Evolutionary conservation across 2,113 vertebrate genomes (phyloP), one percentile per base, ranked within the genome.

Genomic region (Hyla sarda): DNA sequence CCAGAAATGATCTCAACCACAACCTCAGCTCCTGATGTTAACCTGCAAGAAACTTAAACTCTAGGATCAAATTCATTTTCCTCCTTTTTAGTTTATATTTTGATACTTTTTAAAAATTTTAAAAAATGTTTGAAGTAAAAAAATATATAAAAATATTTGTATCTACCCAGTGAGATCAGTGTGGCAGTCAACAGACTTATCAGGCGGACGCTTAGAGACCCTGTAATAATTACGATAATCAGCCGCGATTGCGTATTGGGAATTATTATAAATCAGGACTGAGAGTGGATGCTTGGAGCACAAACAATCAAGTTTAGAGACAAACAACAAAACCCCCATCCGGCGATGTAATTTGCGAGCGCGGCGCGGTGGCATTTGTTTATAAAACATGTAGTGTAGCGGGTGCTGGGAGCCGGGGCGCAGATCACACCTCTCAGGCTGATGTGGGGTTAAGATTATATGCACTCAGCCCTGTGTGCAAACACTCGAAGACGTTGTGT

Each of bases 401-500:
- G 7, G 47, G 76, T 56, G 52, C 52, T 79, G 76, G 48, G 76
- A 56, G 47, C n/a, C 52, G 30, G 76, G 47, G 76, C 47, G 30
- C 76, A 4, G 47, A 54, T 54, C 30, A 56, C 76, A 79, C 76
- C 76, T 54, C 76, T 79, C 52, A 34, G 30, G 56, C 17, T 28
- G 47, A 32, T 58, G 47, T 19, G 9, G 76, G 76, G 76, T 52
- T 79, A 56, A 79, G 76, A 79, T 79, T 79, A 56, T 56, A 58
- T 30, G 76, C 50, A 54, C 75, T 30, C 45, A 78, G 75, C 75
- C 16, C 47, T 54, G 76, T 79, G 50, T 54, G 50, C 76, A 79
- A 79, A 79, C 76, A 79, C 76, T 54, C 76, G 21, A 79, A 79
- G 76, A 9, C 45, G 10, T 78, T n/a, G 19, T 56, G 45, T 78